These are phyloP conservation scores for Stegophylla sp. DNA, from an alignment of 2,888 invertebrate species.

Conservation along the genomic window DNA sequence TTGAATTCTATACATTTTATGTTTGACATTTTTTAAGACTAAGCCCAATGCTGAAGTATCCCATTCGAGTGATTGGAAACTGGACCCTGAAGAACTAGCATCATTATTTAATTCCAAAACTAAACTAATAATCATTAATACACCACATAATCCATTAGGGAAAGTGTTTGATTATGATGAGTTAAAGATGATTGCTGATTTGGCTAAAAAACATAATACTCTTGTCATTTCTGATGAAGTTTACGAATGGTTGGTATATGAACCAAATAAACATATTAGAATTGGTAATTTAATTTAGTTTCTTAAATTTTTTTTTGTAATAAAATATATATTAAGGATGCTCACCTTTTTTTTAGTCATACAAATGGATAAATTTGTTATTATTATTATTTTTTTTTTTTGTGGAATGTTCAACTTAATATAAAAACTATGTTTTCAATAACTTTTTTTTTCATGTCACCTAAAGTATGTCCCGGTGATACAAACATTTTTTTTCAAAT, in stretches of 20 bases:
- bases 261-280: slow-evolving; percentile 82
- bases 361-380: too few species aligned
- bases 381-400: too few species aligned
- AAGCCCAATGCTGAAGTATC: slow-evolving; percentile 62
- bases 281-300: slow-evolving; percentile 77
- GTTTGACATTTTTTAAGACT: slow-evolving; percentile 9
- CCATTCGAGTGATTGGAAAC: slow-evolving; percentile 85
- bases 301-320: neutral
- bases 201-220: slow-evolving; percentile 91
- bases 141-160: slow-evolving; percentile 96
- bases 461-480: too few species aligned
- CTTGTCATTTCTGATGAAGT: slow-evolving; percentile 96
- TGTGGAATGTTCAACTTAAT: too few species aligned
- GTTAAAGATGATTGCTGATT: slow-evolving; percentile 78
- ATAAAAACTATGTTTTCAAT: too few species aligned
- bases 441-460: too few species aligned
- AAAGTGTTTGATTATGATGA: slow-evolving; percentile 82
- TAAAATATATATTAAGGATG: too few species aligned
- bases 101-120: slow-evolving; percentile 85
- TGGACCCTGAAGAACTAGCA: slow-evolving; percentile 82
- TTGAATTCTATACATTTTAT: neutral
- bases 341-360: too few species aligned
- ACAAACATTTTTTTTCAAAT: too few species aligned
- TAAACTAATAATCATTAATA: slow-evolving; percentile 94
- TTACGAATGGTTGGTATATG: slow-evolving; percentile 95